These are phyloP conservation scores for Muscicapa adusta DNA, from an alignment of 2,113 vertebrate species.

Conservation along the genomic window DNA sequence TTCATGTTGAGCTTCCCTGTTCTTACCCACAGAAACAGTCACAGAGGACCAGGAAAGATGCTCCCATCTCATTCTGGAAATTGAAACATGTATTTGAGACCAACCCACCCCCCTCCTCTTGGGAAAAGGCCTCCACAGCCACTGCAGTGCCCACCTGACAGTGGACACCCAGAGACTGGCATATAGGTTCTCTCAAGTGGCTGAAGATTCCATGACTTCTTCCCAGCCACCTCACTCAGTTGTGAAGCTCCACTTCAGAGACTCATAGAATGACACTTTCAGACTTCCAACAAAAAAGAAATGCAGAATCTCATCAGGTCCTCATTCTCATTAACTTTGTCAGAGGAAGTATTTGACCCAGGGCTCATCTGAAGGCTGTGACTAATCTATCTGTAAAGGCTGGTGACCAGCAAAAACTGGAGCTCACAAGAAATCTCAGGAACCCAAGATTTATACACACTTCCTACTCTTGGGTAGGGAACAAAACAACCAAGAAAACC, in stretches of 20 bases:
- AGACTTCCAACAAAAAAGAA: not conserved
- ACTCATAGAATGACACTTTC: not conserved
- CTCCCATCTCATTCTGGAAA: slow-evolving; percentile 84
- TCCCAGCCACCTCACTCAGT: not conserved
- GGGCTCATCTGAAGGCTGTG: not conserved
- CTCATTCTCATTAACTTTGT: not conserved
- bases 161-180: not conserved
- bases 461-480: not conserved
- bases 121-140: not conserved
- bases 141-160: not conserved
- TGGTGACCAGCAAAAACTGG: not conserved
- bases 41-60: slow-evolving; percentile 75
- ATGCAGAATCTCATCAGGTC: not conserved
- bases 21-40: slow-evolving; percentile 62
- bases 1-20: slow-evolving; percentile 50
- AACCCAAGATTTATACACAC: not conserved
- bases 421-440: not conserved
- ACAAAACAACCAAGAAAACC: not conserved
- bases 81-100: not conserved
- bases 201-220: not conserved
- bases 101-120: slow-evolving; percentile 6
- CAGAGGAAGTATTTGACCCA: not conserved
- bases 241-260: not conserved
- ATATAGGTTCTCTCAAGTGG: not conserved
- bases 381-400: not conserved